phyloP scores from a whole-genome alignment of 2,113 vertebrate species.

The Aldabrachelys gigantea region DNA sequence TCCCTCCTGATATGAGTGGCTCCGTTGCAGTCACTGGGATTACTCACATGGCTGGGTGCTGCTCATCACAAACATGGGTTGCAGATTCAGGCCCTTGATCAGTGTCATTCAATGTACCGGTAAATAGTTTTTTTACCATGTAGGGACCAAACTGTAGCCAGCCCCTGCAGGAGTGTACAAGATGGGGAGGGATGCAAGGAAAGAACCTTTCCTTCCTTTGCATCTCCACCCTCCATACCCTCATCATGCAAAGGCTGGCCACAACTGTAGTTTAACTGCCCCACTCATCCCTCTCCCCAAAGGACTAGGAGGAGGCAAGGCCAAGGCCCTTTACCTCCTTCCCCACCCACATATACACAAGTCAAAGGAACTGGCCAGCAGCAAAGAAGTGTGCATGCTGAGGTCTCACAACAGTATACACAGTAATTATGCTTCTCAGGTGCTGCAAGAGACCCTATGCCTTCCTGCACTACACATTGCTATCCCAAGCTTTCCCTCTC shows the following conservation, averaged over 20 bases:
- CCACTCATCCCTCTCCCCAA: neutral
- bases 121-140: neutral
- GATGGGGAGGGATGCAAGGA: neutral
- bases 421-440: neutral
- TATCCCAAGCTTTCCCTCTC: neutral
- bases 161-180: neutral
- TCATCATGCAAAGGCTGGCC: neutral
- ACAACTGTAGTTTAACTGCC: neutral
- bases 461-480: neutral
- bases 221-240: neutral
- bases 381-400: neutral
- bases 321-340: neutral
- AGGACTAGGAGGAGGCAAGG: neutral
- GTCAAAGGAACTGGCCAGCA: neutral
- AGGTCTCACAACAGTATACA: neutral
- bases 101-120: neutral
- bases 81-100: neutral
- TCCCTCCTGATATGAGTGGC: neutral
- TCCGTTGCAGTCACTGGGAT: neutral
- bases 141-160: neutral
- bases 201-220: neutral
- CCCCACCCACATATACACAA: neutral
- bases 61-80: neutral
- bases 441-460: neutral
- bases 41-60: neutral